Conservation (phyloP, 2,888 invertebrate species). For the Lomographa bimaculata region DNA sequence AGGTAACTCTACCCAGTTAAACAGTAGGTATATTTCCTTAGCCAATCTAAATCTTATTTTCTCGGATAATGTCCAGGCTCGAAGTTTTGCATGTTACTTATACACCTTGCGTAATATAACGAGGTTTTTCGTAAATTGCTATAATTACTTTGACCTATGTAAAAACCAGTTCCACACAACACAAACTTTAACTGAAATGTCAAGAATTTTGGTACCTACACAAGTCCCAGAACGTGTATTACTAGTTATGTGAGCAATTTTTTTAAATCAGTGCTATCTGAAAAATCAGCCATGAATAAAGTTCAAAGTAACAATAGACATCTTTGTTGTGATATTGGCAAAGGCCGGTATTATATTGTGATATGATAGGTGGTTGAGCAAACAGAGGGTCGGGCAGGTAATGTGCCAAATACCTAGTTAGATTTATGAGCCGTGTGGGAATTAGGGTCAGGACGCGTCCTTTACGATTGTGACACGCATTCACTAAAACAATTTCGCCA, state of each 20-base stretch:
- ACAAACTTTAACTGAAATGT: slow-evolving; percentile 21
- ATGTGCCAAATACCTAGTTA: slow-evolving; percentile 62
- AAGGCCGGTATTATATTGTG: slow-evolving; percentile 13
- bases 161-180: slow-evolving; percentile 5
- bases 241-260: slow-evolving; percentile 12
- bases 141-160: slow-evolving; percentile 18
- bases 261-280: no score
- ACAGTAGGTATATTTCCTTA: no score
- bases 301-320: no score
- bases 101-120: not conserved
- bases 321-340: no score
- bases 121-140: not conserved
- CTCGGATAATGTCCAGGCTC: no score
- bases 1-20: no score
- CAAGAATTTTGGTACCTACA: slow-evolving; percentile 9
- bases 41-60: no score
- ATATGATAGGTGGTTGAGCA: slow-evolving; percentile 48
- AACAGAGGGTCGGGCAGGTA: slow-evolving; percentile 59
- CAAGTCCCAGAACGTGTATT: slow-evolving; percentile 13
- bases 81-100: no score
- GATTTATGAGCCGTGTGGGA: slow-evolving; percentile 65
- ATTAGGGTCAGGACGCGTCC: slow-evolving; percentile 64
- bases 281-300: no score
- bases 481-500: slow-evolving; percentile 38
- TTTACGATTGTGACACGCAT: slow-evolving; percentile 55